Evolutionary conservation across 2,888 invertebrate genomes (phyloP), one percentile per base, ranked within the genome.

Genomic region (Andricus quercusramuli): DNA sequence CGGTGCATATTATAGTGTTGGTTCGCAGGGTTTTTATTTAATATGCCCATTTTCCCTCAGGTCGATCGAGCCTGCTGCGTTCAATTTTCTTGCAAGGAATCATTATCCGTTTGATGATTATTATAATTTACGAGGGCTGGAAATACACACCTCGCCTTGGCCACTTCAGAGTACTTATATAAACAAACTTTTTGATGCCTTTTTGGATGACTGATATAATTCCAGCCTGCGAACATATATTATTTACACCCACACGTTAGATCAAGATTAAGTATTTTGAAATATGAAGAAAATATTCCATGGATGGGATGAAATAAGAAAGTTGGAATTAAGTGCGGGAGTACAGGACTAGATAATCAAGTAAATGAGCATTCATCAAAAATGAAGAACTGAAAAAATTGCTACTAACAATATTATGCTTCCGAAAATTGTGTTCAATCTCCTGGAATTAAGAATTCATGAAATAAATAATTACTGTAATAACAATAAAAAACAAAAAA

Each of bases 41-140:
- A 70, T 51, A 70, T 29, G 70, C 47, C 70, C 29, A 70, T 70
- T 70, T 70, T 51, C n/a, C 20, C 20, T 29, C 47, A 32, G 22
- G 17, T 68, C 44, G 41, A 15, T 70, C n/a, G 70, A 51, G 25
- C 25, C 15, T 44, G 32, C 29, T 70, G 20, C 29, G 15, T 41
- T 29, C 47, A 70, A 70, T 51, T 70, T 70, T 70, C 70, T 17
- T 51, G 29, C 11, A 29, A 51, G 25, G 47, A 29, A 51, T 51
- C 29, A n/a, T 51, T 70, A 70, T 70, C 9, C 44, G 11, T 70
- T 29, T 20, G 8, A 51, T 29, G 25, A 70, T 70, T 51, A 70
- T 70, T 51, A 70, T 70, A 70, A 59, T 59, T 59, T 11, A 22
- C 22, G 22, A 59, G 59, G 22, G 59, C 22, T 22, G 59, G 20